Conservation (phyloP, 2,888 invertebrate species). For the Syritta pipiens region DNA sequence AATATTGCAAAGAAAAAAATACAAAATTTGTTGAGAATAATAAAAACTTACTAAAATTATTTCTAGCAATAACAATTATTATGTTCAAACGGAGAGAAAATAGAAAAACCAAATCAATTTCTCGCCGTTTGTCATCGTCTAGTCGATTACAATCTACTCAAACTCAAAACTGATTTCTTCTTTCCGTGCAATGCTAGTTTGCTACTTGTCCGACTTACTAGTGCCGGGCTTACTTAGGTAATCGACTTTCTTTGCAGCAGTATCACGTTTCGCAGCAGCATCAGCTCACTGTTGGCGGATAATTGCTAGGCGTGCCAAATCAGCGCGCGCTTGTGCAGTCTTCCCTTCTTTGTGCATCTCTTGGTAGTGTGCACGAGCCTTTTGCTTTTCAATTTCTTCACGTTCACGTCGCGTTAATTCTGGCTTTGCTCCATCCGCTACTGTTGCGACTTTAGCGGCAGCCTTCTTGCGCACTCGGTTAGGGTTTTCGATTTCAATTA, state of each 20-base stretch:
- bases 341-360: constrained; percentile 96
- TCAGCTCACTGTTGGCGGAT: constrained; percentile 97
- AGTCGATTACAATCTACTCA: constrained; percentile 5
- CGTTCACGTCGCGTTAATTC: constrained; percentile 90
- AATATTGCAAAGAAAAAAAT: constrained; percentile 63
- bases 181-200: background rate
- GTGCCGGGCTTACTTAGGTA: constrained; percentile 80
- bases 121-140: constrained; percentile 41
- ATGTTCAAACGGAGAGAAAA: constrained; percentile 43
- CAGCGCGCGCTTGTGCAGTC: constrained; percentile 96
- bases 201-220: constrained; percentile 54
- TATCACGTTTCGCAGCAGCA: constrained; percentile 94
- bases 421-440: constrained; percentile 81
- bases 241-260: constrained; percentile 89
- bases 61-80: constrained; percentile 65
- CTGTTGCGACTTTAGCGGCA: constrained; percentile 85
- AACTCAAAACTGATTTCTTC: background rate
- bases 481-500: constrained; percentile 98
- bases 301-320: constrained; percentile 95
- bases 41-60: constrained; percentile 66
- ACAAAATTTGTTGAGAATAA: constrained; percentile 62
- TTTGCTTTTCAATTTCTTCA: constrained; percentile 95
- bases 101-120: constrained; percentile 18
- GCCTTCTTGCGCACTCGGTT: constrained; percentile 93
- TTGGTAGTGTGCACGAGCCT: constrained; percentile 93